Evolutionary conservation across 1,140 invertebrate species (phyloP), one percentile per base, ranked within the genome.

Genomic region (Cydia fagiglandana): DNA sequence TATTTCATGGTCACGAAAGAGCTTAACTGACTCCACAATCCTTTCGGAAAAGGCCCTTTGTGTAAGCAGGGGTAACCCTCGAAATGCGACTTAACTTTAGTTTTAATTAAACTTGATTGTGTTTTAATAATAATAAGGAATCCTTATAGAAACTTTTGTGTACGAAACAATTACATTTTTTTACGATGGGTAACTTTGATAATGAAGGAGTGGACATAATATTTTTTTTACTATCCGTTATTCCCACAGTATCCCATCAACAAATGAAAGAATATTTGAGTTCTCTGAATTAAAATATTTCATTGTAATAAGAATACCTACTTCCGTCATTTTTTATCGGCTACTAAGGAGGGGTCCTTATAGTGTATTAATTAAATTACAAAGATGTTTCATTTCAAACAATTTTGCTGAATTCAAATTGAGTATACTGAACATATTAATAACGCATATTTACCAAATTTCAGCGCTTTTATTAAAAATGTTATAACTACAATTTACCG

Each of bases 21-120:
- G 7, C 56, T 61, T 61, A 61, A 61, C 17, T 24, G 56, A 24
- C 17, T 24, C n/a, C 17, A 24, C n/a, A 61, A 24, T 24, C 20
- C 17, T 24, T 61, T 61, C 20, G n/a, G 1, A 10, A 61, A 20
- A 61, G 0, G 56, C 12, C 78, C 79, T 83, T 82, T 82, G 80
- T 81, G 74, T 2, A 61, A 61, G 50, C 6, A 61, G 9, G 38
- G n/a, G 15, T 38, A 15, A 34, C 64, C 38, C 34, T 45, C 17
- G 56, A 75, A 38, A 4, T 64, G 81, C 74, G 79, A 81, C 83
- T 90, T 92, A 90, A 89, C 86, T 91, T 88, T 82, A 83, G 73
- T 86, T 87, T 85, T 91, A 89, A 91, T 90, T 88, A 88, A 85
- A 84, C 78, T 56, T 77, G 82, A 90, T 86, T 88, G 81, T 89